Base-by-base conservation (phyloP, 2,888 invertebrate genomes). In the Eupithecia abbreviata region DNA sequence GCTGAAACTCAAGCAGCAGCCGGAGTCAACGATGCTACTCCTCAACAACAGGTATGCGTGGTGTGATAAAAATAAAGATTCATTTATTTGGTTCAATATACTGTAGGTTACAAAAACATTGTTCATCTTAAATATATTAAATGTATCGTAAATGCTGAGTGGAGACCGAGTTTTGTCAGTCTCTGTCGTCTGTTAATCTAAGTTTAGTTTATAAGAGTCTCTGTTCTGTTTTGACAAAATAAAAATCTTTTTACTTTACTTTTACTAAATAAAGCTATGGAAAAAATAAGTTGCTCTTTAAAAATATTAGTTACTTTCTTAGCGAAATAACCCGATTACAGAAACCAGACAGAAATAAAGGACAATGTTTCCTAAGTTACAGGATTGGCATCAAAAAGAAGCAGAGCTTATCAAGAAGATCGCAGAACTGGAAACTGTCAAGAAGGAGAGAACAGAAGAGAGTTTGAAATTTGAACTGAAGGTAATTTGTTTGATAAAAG, bases 351-450 rank as follows among this genome's bases (percentile, higher is more conserved):
- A 10, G 1, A 2, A 68, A 7, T 43, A 43, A 68, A 68, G n/a
- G 45, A 68, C 10, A 13, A 43, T 68, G 5, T 76, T 13, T 55
- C 2, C 15, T 2, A 72, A 78, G 78, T 76, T 84, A 45, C 80
- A 95, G 93, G 88, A 91, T 79, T 94, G 94, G 94, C 90, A 91
- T 73, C 87, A 91, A 82, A 89, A 92, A 71, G 95, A 95, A 83
- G 83, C 84, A 42, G 90, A 90, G 58, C 90, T 95, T 4, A 84
- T 95, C 15, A 90, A 91, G 82, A 93, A 92, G 82, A 95, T 95
- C 47, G 89, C 92, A 80, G 90, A 90, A 66, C 83, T 95, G 77
- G 93, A 95, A 80, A 89, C 87, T 79, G 85, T 92, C 0, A 92
- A 92, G 77, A 89, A 81, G 43, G 91, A 90, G 76, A 90, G 88